Conservation (phyloP, 2,113 vertebrate genomes). For the Nesoenas mayeri region DNA sequence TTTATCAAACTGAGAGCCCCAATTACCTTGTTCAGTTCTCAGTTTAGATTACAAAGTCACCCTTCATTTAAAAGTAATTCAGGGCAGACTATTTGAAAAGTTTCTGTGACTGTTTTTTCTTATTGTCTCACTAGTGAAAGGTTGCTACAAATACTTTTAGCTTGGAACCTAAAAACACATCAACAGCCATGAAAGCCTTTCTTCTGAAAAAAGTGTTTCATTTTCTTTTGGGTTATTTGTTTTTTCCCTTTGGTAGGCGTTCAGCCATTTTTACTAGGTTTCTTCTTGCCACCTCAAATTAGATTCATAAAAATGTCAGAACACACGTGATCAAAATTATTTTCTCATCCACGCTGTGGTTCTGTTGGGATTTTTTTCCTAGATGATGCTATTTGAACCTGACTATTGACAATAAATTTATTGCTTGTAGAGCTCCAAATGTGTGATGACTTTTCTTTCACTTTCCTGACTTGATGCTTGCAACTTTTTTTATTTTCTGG, state of each 20-base stretch:
- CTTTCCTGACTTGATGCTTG: background rate
- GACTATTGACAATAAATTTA: conserved; percentile 38
- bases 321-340: background rate
- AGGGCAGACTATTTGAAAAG: background rate
- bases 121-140: background rate
- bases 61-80: conserved; percentile 6
- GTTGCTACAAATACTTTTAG: background rate
- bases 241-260: conserved; percentile 1
- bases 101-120: conserved; percentile 8
- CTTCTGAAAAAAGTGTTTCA: conserved; percentile 60
- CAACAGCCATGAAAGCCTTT: conserved; percentile 24
- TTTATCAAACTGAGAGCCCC: background rate
- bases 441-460: conserved; percentile 17
- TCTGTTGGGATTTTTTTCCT: background rate
- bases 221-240: conserved; percentile 55
- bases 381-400: background rate
- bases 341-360: background rate
- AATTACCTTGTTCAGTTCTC: background rate
- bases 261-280: conserved; percentile 27
- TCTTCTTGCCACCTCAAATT: conserved; percentile 60
- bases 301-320: conserved; percentile 61
- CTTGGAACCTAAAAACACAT: conserved; percentile 30
- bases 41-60: background rate
- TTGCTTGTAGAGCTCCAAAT: background rate
- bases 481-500: conserved; percentile 4